These are phyloP conservation scores for Anthopleura xanthogrammica DNA, from an alignment of 92 coral and sea anemone species.

Conservation along the genomic window DNA sequence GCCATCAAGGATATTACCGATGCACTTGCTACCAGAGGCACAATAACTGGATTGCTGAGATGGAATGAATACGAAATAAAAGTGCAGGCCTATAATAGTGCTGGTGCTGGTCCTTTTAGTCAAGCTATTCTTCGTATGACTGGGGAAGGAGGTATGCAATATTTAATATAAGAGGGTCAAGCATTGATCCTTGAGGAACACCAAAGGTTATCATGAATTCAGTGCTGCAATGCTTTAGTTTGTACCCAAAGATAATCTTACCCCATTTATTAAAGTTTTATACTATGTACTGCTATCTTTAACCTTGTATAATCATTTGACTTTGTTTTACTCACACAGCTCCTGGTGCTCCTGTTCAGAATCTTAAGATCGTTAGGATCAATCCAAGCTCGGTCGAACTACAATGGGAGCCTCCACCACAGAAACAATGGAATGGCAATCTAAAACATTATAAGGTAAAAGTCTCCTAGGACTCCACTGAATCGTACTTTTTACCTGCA, in stretches of 20 bases:
- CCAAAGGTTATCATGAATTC: neutral
- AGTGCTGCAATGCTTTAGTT: neutral
- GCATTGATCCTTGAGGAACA: neutral
- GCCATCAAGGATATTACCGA: constrained; percentile 50
- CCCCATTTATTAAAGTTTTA: neutral
- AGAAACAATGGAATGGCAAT: constrained; percentile 86
- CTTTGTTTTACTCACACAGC: constrained; percentile 39
- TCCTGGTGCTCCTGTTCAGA: constrained; percentile 80
- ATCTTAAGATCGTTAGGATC: constrained; percentile 65
- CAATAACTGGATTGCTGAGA: constrained; percentile 69
- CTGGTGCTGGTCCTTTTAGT: constrained; percentile 84
- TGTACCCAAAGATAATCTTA: neutral
- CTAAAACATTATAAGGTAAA: constrained; percentile 71
- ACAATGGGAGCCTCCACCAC: constrained; percentile 96
- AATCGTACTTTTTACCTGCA: too few relatives aligned
- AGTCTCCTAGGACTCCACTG: neutral
- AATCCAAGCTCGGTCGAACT: constrained; percentile 76
- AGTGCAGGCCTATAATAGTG: constrained; percentile 83
- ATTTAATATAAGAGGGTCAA: neutral
- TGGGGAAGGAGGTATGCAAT: constrained; percentile 81
- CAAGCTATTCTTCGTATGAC: constrained; percentile 58
- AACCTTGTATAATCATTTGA: neutral
- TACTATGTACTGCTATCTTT: neutral
- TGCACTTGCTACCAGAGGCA: constrained; percentile 60
- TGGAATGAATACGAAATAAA: constrained; percentile 82